phyloP scores from a whole-genome alignment of 2,797 vertebrate species.

The Hemitrygon akajei region DNA sequence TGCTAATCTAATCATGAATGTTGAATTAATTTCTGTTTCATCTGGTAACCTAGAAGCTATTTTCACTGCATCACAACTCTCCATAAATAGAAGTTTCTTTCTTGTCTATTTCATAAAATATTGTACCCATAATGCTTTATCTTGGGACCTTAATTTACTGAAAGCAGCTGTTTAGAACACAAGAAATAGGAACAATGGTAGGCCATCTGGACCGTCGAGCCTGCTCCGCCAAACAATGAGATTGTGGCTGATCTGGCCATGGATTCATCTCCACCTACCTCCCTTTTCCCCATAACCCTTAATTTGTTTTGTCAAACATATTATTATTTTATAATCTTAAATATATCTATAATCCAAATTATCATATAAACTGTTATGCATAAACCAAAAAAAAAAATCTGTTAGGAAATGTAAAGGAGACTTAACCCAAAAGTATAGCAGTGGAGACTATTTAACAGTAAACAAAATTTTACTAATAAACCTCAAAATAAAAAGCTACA shows the following conservation, averaged over 20 bases:
- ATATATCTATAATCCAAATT: neutral
- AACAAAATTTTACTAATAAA: no score
- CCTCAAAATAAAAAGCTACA: no score
- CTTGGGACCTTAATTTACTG: neutral
- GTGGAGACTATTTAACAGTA: no score
- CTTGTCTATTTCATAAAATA: neutral
- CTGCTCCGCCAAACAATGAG: no score
- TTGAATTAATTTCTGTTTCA: neutral
- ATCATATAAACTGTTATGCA: neutral
- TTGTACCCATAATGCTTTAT: neutral
- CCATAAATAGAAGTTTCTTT: neutral
- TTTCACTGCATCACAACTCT: neutral
- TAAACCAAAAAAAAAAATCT: neutral
- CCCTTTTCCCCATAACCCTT: no score
- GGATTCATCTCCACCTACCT: no score
- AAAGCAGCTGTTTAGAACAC: neutral
- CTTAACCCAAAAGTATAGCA: no score
- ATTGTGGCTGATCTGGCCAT: no score
- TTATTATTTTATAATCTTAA: neutral
- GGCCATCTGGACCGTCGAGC: no score
- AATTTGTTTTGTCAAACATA: no score
- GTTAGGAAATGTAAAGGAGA: no score
- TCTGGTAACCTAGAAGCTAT: neutral
- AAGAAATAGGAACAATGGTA: no score
- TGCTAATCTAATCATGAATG: neutral